A percentile compares a stretch with the other conserved stretches of the same genome.
phyloP scores from a whole-genome alignment of 2,113 vertebrate genomes.

The Cyprinodon brontotheroides region DNA sequence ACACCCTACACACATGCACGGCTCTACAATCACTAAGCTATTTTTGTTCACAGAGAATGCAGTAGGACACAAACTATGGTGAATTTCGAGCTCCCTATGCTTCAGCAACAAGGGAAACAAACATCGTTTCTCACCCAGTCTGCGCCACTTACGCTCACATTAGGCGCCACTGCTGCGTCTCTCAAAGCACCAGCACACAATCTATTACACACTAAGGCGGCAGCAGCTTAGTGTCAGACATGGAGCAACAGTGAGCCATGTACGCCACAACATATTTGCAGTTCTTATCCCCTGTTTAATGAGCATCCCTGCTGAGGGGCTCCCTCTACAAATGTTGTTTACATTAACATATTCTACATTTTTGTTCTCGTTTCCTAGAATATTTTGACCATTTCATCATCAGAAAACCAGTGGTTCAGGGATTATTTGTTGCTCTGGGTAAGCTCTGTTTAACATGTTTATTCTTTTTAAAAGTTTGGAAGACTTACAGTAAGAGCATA shows the following conservation, averaged over 20 bases:
- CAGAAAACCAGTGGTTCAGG: not conserved
- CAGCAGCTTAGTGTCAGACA: conserved; percentile 60
- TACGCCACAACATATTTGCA: conserved; percentile 26
- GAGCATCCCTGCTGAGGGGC: conserved; percentile 50
- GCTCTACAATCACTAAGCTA: not conserved
- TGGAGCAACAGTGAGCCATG: conserved; percentile 41
- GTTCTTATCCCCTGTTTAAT: conserved; percentile 43
- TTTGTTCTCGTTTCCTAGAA: conserved; percentile 9
- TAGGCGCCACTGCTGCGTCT: conserved; percentile 62
- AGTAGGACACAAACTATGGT: conserved; percentile 8
- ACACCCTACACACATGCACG: not conserved
- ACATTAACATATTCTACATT: conserved; percentile 35
- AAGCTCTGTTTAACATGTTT: not conserved
- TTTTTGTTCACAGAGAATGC: conserved; percentile 4
- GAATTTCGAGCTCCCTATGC: conserved; percentile 12
- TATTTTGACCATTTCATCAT: conserved; percentile 29
- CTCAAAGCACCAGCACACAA: conserved; percentile 59
- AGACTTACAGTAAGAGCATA: not conserved
- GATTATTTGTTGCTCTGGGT: conserved; percentile 5
- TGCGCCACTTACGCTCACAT: conserved; percentile 51
- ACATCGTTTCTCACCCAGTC: conserved; percentile 62
- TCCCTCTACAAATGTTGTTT: conserved; percentile 51
- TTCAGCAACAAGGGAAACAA: conserved; percentile 61
- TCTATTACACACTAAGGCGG: conserved; percentile 60
- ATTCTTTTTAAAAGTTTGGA: not conserved